Conservation (phyloP, 2,113 vertebrate genomes). For the Pogona vitticeps region DNA sequence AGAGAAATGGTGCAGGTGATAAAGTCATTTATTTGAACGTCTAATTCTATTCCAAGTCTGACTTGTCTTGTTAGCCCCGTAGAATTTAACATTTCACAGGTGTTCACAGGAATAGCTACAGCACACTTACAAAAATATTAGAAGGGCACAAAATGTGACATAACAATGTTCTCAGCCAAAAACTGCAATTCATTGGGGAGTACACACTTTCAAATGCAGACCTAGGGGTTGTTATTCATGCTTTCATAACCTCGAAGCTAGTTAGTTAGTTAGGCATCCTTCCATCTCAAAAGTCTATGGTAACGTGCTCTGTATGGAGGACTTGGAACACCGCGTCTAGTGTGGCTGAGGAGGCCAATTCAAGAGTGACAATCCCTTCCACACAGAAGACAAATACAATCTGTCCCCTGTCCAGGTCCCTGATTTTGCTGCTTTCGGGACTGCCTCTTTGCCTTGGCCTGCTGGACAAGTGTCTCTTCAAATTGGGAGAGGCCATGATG, state of each 20-base stretch:
- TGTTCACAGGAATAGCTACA: slow-evolving; percentile 41
- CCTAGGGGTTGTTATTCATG: not conserved
- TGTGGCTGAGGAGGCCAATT: too few species aligned
- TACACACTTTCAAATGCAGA: not conserved
- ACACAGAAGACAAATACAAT: too few species aligned
- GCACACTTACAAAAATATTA: slow-evolving; percentile 16
- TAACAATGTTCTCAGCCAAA: not conserved
- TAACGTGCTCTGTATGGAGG: too few species aligned
- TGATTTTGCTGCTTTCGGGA: too few species aligned
- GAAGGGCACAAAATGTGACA: slow-evolving; percentile 10
- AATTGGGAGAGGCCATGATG: too few species aligned
- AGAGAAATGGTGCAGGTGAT: slow-evolving; percentile 30
- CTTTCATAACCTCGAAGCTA: slow-evolving; percentile 15
- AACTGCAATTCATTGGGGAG: not conserved
- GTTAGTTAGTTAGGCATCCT: too few species aligned
- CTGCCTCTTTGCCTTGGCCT: too few species aligned
- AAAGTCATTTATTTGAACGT: slow-evolving; percentile 35
- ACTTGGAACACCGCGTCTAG: too few species aligned
- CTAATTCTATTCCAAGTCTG: slow-evolving; percentile 48
- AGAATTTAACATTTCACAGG: slow-evolving; percentile 43
- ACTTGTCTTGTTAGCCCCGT: slow-evolving; percentile 49
- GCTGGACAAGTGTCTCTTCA: too few species aligned
- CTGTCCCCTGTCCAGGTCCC: too few species aligned
- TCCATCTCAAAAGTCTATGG: too few species aligned
- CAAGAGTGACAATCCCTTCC: too few species aligned